Evolutionary conservation across 2,113 vertebrate species (phyloP), one percentile per base, ranked within the genome.

Genomic region (Petrocephalus microphthalmus): DNA sequence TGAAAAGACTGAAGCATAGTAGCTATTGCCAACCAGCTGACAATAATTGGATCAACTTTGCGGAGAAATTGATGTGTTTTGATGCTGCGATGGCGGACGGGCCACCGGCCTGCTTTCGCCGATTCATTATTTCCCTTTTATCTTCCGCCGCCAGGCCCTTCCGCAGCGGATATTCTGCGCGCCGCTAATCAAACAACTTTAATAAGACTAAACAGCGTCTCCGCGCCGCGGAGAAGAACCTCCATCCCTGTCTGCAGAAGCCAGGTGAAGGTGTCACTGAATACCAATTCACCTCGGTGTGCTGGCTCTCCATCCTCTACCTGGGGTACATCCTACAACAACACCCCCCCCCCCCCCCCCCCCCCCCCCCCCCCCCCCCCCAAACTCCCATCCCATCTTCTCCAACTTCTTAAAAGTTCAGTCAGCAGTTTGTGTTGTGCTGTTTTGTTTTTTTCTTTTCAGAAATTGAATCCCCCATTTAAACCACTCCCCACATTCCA

Each of bases 21-120:
- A 94, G 94, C 94, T 95, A 96, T 96, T 93, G 94, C 95, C 95
- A 95, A 96, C 95, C 95, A 90, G 94, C 95, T 95, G 93, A 95
- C 95, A 94, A 94, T 97, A 97, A 98, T 97, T 98, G 97, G 97
- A 97, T 98, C 96, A 97, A 97, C 96, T 97, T 95, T 96, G 94
- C 95, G 91, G 94, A 93, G 92, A 95, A 96, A 95, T 94, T 92
- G 95, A 94, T 92, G 93, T 94, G 94, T 96, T 96, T 96, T 96
- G 97, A 96, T 96, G 98, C 96, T 97, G 92, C 94, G 92, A 95
- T 96, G 96, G 95, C 95, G 95, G 94, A 93, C 94, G 95, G 93
- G 94, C 93, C 92, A 93, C 95, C 92, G 94, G 93, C 88, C 91
- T 0, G 54, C 93, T 94, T 95, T 95, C 88, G 91, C 90, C 89